A percentile compares a stretch with the other conserved stretches of the same genome.
These are phyloP conservation scores for Phalloptychus januarius DNA, from an alignment of 2,797 vertebrate genomes.

Conservation along the genomic window DNA sequence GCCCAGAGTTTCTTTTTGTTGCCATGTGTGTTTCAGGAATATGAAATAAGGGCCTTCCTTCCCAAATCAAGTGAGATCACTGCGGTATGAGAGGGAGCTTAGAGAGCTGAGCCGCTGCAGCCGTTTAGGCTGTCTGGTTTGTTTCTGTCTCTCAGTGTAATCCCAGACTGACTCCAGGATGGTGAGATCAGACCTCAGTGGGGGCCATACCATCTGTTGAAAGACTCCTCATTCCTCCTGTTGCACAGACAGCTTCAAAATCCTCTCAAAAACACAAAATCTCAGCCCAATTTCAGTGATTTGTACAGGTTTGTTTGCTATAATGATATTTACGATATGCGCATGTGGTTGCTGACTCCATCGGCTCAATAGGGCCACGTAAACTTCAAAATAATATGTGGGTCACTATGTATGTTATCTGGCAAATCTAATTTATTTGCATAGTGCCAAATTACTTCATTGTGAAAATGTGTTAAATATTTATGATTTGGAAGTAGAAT, in stretches of 20 bases:
- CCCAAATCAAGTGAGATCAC: constrained; percentile 18
- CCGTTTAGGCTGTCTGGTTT: constrained; percentile 15
- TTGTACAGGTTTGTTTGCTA: background rate
- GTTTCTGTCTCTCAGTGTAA: constrained; percentile 22
- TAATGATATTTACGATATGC: background rate
- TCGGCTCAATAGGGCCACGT: too few relatives aligned
- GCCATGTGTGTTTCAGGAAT: constrained; percentile 2
- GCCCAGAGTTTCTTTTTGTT: background rate
- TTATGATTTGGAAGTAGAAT: too few relatives aligned
- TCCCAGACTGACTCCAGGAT: constrained; percentile 15
- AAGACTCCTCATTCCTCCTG: background rate
- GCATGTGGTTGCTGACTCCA: too few relatives aligned
- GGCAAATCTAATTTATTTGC: too few relatives aligned
- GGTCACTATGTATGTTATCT: too few relatives aligned
- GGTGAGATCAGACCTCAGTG: constrained; percentile 27
- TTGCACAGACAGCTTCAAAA: background rate
- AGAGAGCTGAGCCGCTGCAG: constrained; percentile 8
- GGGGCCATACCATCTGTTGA: constrained; percentile 18
- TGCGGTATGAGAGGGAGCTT: constrained; percentile 10
- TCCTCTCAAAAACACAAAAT: background rate
- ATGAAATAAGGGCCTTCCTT: constrained; percentile 1
- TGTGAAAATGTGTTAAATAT: too few relatives aligned
- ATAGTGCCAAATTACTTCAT: too few relatives aligned
- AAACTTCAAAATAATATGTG: too few relatives aligned
- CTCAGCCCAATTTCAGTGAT: background rate